phyloP scores from a whole-genome alignment of 2,888 invertebrate species.

The Troglohyphantes excavatus region DNA sequence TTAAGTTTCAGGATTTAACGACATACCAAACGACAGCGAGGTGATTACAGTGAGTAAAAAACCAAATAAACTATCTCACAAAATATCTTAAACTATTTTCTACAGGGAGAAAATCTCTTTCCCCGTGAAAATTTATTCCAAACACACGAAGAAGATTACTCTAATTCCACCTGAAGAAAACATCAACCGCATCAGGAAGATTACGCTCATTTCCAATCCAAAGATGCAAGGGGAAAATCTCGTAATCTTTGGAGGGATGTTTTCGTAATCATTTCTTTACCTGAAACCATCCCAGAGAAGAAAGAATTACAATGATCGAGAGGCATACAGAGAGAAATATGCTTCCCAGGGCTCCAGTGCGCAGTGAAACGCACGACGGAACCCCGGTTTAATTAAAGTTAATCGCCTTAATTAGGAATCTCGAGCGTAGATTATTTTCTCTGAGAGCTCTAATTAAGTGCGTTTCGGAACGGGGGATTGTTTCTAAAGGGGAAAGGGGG shows the following conservation, averaged over 20 bases:
- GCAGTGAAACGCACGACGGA: not conserved
- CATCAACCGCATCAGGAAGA: not conserved
- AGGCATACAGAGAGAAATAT: slow-evolving; percentile 16
- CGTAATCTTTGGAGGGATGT: slow-evolving; percentile 17
- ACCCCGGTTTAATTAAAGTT: slow-evolving; percentile 64
- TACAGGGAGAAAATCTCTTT: too few species aligned
- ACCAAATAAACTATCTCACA: too few species aligned
- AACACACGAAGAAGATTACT: not conserved
- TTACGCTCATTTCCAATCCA: too few species aligned
- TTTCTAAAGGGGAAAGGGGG: not conserved
- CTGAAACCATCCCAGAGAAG: not conserved
- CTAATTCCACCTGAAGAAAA: slow-evolving; percentile 8
- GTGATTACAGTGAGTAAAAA: too few species aligned
- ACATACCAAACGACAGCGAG: too few species aligned
- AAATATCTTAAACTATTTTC: too few species aligned
- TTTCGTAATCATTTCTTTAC: slow-evolving; percentile 43
- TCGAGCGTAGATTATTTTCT: slow-evolving; percentile 53
- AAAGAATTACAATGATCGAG: slow-evolving; percentile 21
- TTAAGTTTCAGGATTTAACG: too few species aligned
- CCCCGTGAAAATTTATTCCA: slow-evolving; percentile 25
- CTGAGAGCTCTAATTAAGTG: slow-evolving; percentile 55
- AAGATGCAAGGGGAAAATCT: not conserved
- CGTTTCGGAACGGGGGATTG: slow-evolving; percentile 39
- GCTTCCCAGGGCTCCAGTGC: not conserved
- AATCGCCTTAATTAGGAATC: slow-evolving; percentile 69